Conservation (phyloP, 2,113 vertebrate species). For the Malurus elegans region DNA sequence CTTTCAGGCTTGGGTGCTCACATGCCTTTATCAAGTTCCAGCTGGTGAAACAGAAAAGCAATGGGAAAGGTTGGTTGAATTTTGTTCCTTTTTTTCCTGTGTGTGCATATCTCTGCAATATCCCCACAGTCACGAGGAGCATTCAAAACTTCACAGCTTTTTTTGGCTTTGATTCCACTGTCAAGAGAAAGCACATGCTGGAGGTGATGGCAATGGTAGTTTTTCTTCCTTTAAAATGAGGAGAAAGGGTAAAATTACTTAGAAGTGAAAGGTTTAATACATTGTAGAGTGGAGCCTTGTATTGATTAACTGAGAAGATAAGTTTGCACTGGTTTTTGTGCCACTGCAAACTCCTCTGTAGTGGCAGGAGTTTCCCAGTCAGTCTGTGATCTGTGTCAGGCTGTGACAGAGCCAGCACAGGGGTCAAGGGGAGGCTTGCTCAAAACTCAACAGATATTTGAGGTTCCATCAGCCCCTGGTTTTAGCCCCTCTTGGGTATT, state of each 20-base stretch:
- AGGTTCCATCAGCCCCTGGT: neutral
- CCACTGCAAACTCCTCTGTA: neutral
- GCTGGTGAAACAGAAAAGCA: conserved; percentile 81
- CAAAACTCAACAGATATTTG: neutral
- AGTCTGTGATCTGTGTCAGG: neutral
- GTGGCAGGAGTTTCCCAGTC: neutral
- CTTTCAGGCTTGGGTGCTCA: conserved; percentile 74
- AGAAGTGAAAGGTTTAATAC: neutral
- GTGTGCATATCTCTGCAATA: neutral
- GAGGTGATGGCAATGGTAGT: neutral
- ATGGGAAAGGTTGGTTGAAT: conserved; percentile 76
- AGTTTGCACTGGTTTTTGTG: neutral
- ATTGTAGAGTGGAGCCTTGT: neutral
- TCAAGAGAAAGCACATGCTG: neutral
- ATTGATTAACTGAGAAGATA: neutral
- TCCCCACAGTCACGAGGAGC: neutral
- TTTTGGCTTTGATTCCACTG: neutral
- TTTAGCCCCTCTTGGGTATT: neutral
- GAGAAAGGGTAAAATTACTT: neutral
- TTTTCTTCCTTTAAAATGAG: neutral
- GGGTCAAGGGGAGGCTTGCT: neutral
- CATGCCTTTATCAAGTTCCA: conserved; percentile 84
- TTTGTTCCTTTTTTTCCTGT: neutral
- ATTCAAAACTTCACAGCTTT: neutral
- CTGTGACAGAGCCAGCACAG: neutral